Evolutionary conservation across 2,797 vertebrate species (phyloP), one percentile per base, ranked within the genome.

Genomic region (Rachycentron canadum): DNA sequence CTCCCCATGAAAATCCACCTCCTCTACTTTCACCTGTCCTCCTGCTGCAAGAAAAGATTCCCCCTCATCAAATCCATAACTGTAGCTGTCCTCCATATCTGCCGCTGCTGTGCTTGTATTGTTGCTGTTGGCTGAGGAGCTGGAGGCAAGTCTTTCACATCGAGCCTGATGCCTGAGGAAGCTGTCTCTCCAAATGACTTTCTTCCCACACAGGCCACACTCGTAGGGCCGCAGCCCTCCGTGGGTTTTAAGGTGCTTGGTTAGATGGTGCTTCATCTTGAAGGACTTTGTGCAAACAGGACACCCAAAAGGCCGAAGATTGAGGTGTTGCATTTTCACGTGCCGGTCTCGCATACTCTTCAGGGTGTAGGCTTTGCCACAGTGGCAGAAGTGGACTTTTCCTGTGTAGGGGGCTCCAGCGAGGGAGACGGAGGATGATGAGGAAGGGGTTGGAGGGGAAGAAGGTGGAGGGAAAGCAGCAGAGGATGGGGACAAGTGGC

Each of bases 241-340:
- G 75, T 98, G 97, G 0, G 97, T 99, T 92, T 98, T 98, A 68
- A 98, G 97, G 94, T 99, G 97, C 93, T 98, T 98, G 0, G 97
- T 97, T 1, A 99, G 95, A 71, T 99, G 97, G 80, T 99, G 97
- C 88, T 99, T 99, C 97, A 99, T 98, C 93, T 99, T 99, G 88
- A 99, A 99, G 81, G 96, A 97, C 82, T 99, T 99, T 84, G 93
- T 94, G 86, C 97, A 99, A 25, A 98, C 95, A 0, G 97, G 96
- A 69, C 97, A 99, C 86, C 93, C 95, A 38, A 98, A 99, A 0
- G 97, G 97, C 0, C 97, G 95, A 6, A 99, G 93, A 86, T 98
- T 98, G 41, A 99, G 96, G 82, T 99, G 97, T 96, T 98, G 97
- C 97, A 99, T 99, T 89, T 98, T 99, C 62, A 99, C 97, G n/a